A percentile compares a stretch with the other conserved stretches of the same genome.
phyloP scores from a whole-genome alignment of 2,113 vertebrate genomes.

The Chauna torquata region DNA sequence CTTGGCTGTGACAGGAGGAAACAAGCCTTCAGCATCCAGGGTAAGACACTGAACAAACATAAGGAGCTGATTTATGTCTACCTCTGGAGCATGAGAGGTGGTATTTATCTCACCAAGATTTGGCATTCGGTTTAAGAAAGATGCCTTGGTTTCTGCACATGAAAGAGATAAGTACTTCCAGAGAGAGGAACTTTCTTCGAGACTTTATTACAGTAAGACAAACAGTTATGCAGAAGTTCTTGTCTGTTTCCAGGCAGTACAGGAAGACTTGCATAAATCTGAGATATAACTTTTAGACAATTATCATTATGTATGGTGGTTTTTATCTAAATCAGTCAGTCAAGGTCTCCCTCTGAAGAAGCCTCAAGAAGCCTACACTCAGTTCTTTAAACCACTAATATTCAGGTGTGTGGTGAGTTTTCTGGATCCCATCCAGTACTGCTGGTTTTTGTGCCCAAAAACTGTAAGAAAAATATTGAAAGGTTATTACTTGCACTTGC shows the following conservation, averaged over 20 bases:
- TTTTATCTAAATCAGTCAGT: background rate
- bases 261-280: background rate
- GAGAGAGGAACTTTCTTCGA: background rate
- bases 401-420: background rate
- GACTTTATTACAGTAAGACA: background rate
- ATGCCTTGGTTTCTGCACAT: background rate
- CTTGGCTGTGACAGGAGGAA: background rate
- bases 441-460: background rate
- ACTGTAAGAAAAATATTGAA: background rate
- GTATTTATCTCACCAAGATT: constrained; percentile 1
- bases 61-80: constrained; percentile 3
- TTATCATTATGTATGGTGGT: background rate
- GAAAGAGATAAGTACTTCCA: background rate
- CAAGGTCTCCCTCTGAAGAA: background rate
- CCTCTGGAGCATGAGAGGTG: background rate
- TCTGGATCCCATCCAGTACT: background rate
- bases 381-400: background rate
- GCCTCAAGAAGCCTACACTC: background rate
- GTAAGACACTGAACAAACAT: background rate
- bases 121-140: background rate
- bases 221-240: background rate
- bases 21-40: background rate
- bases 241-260: background rate
- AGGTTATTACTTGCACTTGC: background rate
- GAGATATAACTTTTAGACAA: background rate